Evolutionary conservation across 92 coral and sea anemone species (phyloP).

Genomic region (Parazoanthus swiftii): DNA sequence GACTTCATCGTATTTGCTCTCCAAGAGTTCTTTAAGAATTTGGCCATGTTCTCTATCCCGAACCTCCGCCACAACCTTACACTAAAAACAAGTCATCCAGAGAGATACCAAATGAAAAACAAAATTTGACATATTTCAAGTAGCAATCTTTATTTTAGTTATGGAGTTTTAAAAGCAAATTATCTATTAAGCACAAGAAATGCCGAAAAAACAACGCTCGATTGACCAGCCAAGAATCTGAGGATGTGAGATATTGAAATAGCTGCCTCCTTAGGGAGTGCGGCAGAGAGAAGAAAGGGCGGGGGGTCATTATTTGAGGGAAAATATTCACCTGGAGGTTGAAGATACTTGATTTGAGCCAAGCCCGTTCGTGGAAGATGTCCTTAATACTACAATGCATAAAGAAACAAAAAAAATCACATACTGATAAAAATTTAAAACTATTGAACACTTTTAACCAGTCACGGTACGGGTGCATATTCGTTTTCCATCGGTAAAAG

Average conservation of each 20-base stretch:
- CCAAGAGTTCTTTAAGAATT: conserved; percentile 30
- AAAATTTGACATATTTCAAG: neutral
- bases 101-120: neutral
- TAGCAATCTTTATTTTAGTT: neutral
- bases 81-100: neutral
- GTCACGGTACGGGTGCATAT: no score
- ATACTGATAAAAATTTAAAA: no score
- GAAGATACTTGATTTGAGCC: conserved; percentile 93
- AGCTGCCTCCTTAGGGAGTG: no score
- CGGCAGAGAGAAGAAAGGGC: neutral
- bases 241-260: no score
- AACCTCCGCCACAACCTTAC: conserved; percentile 39
- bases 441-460: no score
- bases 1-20: conserved; percentile 36
- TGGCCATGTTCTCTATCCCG: conserved; percentile 31
- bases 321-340: conserved; percentile 73
- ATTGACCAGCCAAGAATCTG: no score
- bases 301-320: neutral
- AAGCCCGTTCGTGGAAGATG: conserved; percentile 90
- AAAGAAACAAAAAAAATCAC: no score
- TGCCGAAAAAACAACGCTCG: no score
- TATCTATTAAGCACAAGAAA: neutral
- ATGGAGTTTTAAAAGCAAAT: no score
- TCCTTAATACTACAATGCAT: conserved; percentile 76
- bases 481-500: no score